A percentile compares a stretch with the other conserved stretches of the same genome.
Conservation (phyloP, 2,888 invertebrate species). For the Mythimna albipuncta region DNA sequence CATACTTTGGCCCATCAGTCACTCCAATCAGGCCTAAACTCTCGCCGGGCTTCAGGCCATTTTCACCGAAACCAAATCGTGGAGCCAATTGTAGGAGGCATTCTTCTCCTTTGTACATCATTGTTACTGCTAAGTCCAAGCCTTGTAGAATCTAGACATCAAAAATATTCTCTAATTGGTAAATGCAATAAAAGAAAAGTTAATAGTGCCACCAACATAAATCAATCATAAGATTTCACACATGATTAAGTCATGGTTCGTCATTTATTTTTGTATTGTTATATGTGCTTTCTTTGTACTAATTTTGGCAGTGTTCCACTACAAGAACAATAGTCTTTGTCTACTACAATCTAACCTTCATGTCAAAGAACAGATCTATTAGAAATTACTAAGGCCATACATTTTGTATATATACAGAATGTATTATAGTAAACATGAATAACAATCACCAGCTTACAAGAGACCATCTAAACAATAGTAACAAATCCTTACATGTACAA, state of each 20-base stretch:
- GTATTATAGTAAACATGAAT: constrained; percentile 1
- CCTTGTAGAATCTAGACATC: constrained; percentile 92
- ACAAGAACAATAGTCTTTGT: constrained; percentile 21
- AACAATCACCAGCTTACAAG: constrained; percentile 16
- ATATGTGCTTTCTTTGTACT: constrained; percentile 32
- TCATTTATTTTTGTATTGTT: neutral
- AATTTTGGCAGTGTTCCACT: constrained; percentile 47
- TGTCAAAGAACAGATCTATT: neutral
- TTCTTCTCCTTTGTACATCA: constrained; percentile 96
- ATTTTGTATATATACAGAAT: no score
- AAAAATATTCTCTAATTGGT: neutral
- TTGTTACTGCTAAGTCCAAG: constrained; percentile 95
- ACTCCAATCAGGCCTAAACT: constrained; percentile 84
- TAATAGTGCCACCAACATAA: neutral
- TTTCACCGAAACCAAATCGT: constrained; percentile 95
- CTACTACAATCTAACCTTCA: neutral
- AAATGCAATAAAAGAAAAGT: neutral
- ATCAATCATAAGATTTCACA: constrained; percentile 5
- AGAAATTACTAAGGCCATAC: neutral
- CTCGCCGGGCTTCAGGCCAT: constrained; percentile 91
- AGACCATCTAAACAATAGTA: constrained; percentile 9
- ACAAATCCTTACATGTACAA: neutral
- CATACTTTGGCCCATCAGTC: constrained; percentile 75
- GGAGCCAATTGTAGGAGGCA: constrained; percentile 94
- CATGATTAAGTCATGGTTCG: neutral